phyloP scores from a whole-genome alignment of 2,113 vertebrate genomes.

The Myrmecobius fasciatus region DNA sequence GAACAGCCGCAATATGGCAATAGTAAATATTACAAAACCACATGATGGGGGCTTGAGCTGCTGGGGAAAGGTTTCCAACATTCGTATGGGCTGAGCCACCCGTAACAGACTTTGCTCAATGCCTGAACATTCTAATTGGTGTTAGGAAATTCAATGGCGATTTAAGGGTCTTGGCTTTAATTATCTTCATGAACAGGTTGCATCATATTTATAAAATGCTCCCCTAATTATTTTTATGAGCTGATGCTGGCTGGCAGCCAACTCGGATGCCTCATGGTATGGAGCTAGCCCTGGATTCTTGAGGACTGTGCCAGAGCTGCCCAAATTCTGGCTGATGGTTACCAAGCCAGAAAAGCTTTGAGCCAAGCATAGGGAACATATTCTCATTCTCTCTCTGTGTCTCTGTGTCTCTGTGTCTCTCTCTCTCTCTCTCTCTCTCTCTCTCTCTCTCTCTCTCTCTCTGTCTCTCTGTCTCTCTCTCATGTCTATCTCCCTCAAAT shows the following conservation, averaged over 20 bases:
- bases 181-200: constrained; percentile 41
- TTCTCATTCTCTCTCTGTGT: no score
- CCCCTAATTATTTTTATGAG: constrained; percentile 68
- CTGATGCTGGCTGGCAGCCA: constrained; percentile 53
- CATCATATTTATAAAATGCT: constrained; percentile 43
- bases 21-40: not conserved
- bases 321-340: not conserved
- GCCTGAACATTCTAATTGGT: constrained; percentile 43
- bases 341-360: not conserved
- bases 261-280: constrained; percentile 39
- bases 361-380: not conserved
- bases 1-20: constrained; percentile 30
- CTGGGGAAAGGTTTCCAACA: constrained; percentile 22
- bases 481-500: no score
- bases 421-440: no score
- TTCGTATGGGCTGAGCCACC: constrained; percentile 32
- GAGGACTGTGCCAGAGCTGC: not conserved
- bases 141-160: not conserved
- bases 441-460: not conserved
- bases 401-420: no score
- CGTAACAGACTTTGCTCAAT: constrained; percentile 27
- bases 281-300: not conserved
- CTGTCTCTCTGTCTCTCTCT: not conserved
- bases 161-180: constrained; percentile 22
- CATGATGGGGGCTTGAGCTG: constrained; percentile 30